These are phyloP conservation scores for Megatriorchis doriae DNA, from an alignment of 2,113 vertebrate genomes.

Conservation along the genomic window DNA sequence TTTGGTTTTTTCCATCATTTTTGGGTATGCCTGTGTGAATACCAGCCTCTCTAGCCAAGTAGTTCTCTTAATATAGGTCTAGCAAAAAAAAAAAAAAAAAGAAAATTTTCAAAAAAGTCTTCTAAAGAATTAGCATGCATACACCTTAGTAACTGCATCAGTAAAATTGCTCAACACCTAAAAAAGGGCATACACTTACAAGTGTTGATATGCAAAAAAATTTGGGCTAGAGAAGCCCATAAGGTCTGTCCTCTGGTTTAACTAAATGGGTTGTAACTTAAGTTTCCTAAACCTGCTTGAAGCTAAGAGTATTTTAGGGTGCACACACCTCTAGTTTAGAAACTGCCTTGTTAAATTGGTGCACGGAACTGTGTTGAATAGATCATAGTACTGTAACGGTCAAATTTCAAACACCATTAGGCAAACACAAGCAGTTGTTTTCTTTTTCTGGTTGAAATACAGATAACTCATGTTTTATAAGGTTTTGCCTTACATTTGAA, in stretches of 20 bases:
- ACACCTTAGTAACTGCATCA: background rate
- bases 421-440: background rate
- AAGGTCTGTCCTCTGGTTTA: background rate
- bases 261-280: background rate
- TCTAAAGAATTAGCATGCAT: background rate
- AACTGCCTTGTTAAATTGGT: background rate
- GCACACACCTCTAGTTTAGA: no score
- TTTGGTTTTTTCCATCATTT: no score
- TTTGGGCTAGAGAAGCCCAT: background rate
- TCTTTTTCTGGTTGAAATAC: background rate
- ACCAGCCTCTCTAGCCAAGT: background rate
- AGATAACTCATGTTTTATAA: background rate
- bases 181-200: background rate
- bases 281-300: background rate
- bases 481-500: background rate
- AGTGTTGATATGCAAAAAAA: background rate
- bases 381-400: fast-evolving
- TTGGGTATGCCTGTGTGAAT: no score
- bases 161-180: no score
- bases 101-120: no score
- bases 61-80: background rate
- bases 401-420: background rate
- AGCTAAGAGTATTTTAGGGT: no score
- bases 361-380: fast-evolving
- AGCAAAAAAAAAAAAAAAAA: background rate